Percentiles rank a stretch among this genome's conserved stretches.
Evolutionary conservation across 2,797 vertebrate species (phyloP).

Genomic region (Peromyscus aztecus): DNA sequence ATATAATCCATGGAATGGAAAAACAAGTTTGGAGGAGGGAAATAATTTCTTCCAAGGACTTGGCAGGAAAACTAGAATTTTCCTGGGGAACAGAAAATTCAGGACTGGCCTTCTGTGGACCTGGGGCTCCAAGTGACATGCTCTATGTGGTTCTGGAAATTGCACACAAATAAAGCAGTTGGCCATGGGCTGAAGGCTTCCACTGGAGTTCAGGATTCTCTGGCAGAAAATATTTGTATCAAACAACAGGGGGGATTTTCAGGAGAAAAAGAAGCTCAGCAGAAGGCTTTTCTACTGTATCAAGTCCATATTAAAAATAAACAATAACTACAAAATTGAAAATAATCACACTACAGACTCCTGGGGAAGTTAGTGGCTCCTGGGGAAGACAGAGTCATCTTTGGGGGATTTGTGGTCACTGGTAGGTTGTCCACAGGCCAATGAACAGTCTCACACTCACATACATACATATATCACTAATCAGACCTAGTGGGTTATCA

Average conservation of each 20-base stretch:
- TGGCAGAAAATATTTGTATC: neutral
- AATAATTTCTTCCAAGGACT: neutral
- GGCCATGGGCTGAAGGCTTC: neutral
- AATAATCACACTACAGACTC: neutral
- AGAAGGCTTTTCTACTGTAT: neutral
- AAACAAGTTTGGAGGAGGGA: neutral
- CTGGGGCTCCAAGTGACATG: neutral
- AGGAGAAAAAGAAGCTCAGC: neutral
- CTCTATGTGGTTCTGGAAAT: neutral
- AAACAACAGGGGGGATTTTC: neutral
- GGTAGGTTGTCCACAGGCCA: neutral
- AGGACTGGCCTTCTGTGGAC: neutral
- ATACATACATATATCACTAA: neutral
- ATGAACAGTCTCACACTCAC: neutral
- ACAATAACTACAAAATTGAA: conserved; percentile 32
- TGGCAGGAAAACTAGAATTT: neutral
- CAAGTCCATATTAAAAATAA: neutral
- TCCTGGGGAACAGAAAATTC: neutral
- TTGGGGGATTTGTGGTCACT: neutral
- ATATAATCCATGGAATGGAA: neutral
- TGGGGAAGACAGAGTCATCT: neutral
- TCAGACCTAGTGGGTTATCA: neutral
- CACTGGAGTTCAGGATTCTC: neutral
- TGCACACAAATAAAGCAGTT: neutral
- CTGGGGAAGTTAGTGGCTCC: neutral